phyloP scores from a whole-genome alignment of 2,113 vertebrate species.

The Pomatostomus ruficeps region DNA sequence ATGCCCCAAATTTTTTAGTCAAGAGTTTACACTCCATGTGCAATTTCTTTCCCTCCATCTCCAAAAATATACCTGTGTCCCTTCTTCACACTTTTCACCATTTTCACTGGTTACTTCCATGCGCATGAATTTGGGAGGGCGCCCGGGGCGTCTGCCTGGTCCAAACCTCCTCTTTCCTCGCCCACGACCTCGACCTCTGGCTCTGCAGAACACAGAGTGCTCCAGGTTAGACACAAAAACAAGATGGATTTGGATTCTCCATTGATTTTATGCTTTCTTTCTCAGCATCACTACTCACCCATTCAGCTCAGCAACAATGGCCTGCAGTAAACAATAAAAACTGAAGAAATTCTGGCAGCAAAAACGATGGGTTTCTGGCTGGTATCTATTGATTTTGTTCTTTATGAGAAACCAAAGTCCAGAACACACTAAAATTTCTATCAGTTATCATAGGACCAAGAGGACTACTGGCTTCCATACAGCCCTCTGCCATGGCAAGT shows the following conservation, averaged over 20 bases:
- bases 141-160: conserved; percentile 86
- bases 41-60: not conserved
- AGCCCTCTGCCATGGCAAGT: not conserved
- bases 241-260: not conserved
- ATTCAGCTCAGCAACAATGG: not conserved
- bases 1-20: not conserved
- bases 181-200: conserved; percentile 87
- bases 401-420: not conserved
- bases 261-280: not conserved
- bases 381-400: not conserved
- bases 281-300: not conserved
- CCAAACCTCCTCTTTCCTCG: conserved; percentile 89
- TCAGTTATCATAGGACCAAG: not conserved
- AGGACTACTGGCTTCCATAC: not conserved
- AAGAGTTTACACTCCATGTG: not conserved
- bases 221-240: not conserved
- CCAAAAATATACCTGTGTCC: conserved; percentile 67
- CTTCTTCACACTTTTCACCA: conserved; percentile 76
- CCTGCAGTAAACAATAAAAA: not conserved
- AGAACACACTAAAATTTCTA: not conserved
- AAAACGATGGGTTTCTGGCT: not conserved
- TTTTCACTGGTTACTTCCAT: conserved; percentile 81
- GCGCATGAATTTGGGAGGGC: conserved; percentile 91
- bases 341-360: not conserved
- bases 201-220: conserved; percentile 70